Conservation (phyloP, 2,888 invertebrate genomes). For the Palloptera scutellata region DNA sequence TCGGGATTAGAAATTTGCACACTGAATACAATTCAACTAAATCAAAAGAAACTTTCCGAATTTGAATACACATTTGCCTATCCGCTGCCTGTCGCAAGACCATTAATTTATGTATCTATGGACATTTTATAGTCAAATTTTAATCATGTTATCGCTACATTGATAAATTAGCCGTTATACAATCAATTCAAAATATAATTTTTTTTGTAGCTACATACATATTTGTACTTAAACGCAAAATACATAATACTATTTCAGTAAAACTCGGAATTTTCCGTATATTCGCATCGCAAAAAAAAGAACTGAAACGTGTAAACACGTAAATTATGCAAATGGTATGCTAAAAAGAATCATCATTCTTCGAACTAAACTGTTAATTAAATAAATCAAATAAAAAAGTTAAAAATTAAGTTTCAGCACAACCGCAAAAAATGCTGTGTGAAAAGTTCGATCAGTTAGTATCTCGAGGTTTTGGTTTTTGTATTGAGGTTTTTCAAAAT, state of each 20-base stretch:
- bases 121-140: too few species aligned
- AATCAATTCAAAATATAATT: slow-evolving; percentile 1
- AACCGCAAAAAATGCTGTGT: not conserved
- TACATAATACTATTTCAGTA: not conserved
- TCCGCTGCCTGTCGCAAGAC: too few species aligned
- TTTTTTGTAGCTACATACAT: not conserved
- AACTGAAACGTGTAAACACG: not conserved
- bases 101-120: too few species aligned
- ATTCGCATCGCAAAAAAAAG: not conserved
- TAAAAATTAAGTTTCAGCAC: not conserved
- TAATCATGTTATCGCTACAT: not conserved
- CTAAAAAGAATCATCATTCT: not conserved
- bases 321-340: slow-evolving; percentile 15
- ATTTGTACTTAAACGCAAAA: not conserved
- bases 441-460: not conserved
- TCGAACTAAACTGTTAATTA: slow-evolving; percentile 11
- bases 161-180: not conserved
- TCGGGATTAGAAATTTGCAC: too few species aligned
- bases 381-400: slow-evolving; percentile 8
- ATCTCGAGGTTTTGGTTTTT: not conserved
- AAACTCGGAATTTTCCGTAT: slow-evolving; percentile 4
- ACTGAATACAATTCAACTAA: too few species aligned
- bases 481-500: not conserved
- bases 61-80: too few species aligned
- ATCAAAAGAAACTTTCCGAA: too few species aligned